Conservation (phyloP, 1,140 invertebrate genomes). For the Zaprionus inermis region DNA sequence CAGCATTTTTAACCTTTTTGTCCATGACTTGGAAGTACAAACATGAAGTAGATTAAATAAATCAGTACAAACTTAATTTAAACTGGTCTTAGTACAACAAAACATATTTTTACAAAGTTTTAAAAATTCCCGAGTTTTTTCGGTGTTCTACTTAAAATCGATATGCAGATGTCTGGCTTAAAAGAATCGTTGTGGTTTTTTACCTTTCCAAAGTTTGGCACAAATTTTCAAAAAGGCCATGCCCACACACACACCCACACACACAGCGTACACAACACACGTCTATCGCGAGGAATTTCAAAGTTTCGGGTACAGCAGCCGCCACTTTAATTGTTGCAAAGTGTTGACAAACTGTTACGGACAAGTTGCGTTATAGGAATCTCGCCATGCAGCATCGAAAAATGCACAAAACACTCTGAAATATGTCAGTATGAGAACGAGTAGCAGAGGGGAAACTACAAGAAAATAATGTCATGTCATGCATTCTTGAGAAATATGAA, state of each 20-base stretch:
- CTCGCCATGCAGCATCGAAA: slow-evolving; percentile 19
- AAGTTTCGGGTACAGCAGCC: slow-evolving; percentile 33
- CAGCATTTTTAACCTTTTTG: no score
- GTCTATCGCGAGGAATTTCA: slow-evolving; percentile 13
- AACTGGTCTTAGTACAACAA: neutral
- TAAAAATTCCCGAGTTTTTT: neutral
- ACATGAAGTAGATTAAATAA: no score
- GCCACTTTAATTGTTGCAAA: slow-evolving; percentile 47
- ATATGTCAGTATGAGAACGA: slow-evolving; percentile 1
- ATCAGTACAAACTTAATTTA: neutral
- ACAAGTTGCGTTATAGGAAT: slow-evolving; percentile 29
- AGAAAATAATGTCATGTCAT: slow-evolving; percentile 21
- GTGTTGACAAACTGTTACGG: slow-evolving; percentile 50
- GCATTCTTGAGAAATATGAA: slow-evolving; percentile 46
- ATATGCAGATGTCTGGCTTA: neutral
- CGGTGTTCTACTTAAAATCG: neutral
- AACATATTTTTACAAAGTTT: neutral
- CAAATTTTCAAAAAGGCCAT: neutral
- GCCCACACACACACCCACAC: neutral
- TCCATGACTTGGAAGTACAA: no score
- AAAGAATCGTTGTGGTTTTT: neutral
- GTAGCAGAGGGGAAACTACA: slow-evolving; percentile 6
- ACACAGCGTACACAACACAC: neutral
- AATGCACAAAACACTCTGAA: slow-evolving; percentile 32
- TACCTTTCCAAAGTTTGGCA: neutral